phyloP scores from a whole-genome alignment of 2,797 vertebrate species.

The Fistularia commersonii region DNA sequence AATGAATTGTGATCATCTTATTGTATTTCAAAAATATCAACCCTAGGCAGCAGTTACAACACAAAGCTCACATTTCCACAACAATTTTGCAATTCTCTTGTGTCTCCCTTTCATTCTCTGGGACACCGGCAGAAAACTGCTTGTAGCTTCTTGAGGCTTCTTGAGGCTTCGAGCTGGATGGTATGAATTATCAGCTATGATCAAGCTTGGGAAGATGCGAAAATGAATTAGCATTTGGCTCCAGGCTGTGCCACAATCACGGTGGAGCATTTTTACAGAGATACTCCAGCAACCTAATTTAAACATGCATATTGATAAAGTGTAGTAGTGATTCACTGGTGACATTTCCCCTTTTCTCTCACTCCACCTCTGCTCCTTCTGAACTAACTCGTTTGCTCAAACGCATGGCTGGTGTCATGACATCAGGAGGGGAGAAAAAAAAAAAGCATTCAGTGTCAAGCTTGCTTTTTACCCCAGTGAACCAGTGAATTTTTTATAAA shows the following conservation, averaged over 20 bases:
- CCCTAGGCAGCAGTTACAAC: constrained; percentile 2
- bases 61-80: constrained; percentile 5
- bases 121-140: constrained; percentile 15
- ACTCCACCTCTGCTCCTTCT: constrained; percentile 21
- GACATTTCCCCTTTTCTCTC: constrained; percentile 12
- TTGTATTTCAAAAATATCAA: constrained; percentile 11
- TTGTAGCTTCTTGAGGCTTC: constrained; percentile 11
- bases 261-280: constrained; percentile 48
- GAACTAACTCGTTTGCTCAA: constrained; percentile 17
- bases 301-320: constrained; percentile 53
- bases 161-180: not conserved
- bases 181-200: constrained; percentile 22
- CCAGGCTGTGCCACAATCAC: constrained; percentile 47
- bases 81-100: constrained; percentile 2
- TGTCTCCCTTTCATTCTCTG: constrained; percentile 14
- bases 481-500: constrained; percentile 86
- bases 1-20: too few species aligned
- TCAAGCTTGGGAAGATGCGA: constrained; percentile 42
- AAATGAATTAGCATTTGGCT: constrained; percentile 60
- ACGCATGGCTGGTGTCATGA: constrained; percentile 38
- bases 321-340: constrained; percentile 53
- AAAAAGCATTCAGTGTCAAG: constrained; percentile 68
- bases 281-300: constrained; percentile 43
- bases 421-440: not conserved
- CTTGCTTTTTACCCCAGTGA: constrained; percentile 71